Evolutionary conservation across 30 jellyfish, hydroid and myxozoan species (phyloP), one percentile per base, ranked within the genome.

Genomic region (Nemopilema nomurai): DNA sequence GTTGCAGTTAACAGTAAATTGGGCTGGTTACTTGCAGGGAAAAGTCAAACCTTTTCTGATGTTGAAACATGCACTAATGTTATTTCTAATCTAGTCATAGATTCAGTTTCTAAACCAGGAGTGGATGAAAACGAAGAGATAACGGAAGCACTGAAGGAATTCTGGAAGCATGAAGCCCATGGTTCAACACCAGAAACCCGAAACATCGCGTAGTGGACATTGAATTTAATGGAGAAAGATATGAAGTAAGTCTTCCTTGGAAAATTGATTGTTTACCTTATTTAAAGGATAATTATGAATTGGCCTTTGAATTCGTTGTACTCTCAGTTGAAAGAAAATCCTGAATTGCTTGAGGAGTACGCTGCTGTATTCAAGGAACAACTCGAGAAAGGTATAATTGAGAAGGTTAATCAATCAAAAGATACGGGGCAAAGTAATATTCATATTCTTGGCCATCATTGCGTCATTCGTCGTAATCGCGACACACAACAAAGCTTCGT

Each of bases 371-470:
- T 41, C 13, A 41, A 41, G 57, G 57, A 41, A 41, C 57, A 41
- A 41, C 57, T 41, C 13, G 57, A 41, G 57, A 41, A 41, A 41
- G 57, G 57, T 41, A 41, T 41, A 41, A 41, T 41, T 41, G 57
- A 41, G 57, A 41, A 41, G 57, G 57, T 41, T 41, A 41, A 41
- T 41, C 57, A 13, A 41, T 13, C 57, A 41, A 41, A 41, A 6
- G 13, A 41, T 41, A 41, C 57, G 13, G 57, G 57, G 57, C 57
- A 41, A 41, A 41, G 57, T 41, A 41, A 41, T 23, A 25, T 87
- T 32, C 81, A 81, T 50, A 31, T 87, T 0, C 0, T 96, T 24
- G 87, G 81, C 32, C n/a, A n/a, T n/a, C n/a, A n/a, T n/a, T n/a
- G n/a, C n/a, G n/a, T n/a, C n/a, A n/a, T n/a, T n/a, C n/a, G n/a